These are phyloP conservation scores for Pituophis catenifer DNA, from an alignment of 2,113 vertebrate genomes.

Conservation along the genomic window DNA sequence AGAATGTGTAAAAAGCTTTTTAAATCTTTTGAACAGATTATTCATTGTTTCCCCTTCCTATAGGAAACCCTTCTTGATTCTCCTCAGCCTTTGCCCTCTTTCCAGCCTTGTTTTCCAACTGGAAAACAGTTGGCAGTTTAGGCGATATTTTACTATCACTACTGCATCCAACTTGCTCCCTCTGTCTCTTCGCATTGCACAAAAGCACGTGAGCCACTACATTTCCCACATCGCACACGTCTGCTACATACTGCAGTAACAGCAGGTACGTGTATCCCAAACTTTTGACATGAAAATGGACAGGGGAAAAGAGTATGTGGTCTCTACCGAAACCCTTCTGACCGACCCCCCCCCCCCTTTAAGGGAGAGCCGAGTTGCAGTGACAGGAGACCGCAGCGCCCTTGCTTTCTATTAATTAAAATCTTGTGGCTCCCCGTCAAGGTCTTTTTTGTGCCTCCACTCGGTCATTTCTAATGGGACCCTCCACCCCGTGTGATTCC, in stretches of 20 bases:
- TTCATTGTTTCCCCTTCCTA: neutral
- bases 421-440: too few relatives aligned
- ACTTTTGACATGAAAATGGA: neutral
- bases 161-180: neutral
- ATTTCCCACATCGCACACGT: constrained; percentile 26
- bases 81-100: neutral
- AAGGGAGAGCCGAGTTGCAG: neutral
- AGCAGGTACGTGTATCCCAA: neutral
- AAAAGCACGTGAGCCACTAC: constrained; percentile 12
- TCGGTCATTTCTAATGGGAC: neutral
- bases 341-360: neutral
- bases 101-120: neutral
- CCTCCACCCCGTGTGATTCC: neutral
- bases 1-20: neutral
- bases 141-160: neutral
- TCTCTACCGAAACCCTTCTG: neutral
- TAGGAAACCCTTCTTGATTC: neutral
- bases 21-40: neutral
- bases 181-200: neutral
- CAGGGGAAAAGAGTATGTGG: neutral
- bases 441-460: too few relatives aligned
- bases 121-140: neutral
- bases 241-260: neutral
- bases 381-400: neutral
- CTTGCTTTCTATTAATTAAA: neutral